Evolutionary conservation across 1,140 invertebrate species (phyloP), one percentile per base, ranked within the genome.

Genomic region (Calephelis virginiensis): DNA sequence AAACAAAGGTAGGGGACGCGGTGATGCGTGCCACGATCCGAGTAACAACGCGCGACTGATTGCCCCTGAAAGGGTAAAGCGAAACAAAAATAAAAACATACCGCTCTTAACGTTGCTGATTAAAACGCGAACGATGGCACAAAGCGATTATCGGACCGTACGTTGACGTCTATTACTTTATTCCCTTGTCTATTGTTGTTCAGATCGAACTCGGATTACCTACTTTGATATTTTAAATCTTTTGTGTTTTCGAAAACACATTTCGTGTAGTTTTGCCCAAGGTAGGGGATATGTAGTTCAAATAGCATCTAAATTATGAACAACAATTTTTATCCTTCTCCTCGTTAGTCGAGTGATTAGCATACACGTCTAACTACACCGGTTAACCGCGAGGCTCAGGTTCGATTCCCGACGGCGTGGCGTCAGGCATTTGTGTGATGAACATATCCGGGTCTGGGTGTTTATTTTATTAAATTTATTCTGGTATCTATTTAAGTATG

Each of bases 91-190:
- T 80, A 76, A 80, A 81, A 80, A 75, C 62, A 70, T 45, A 50
- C 73, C 65, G 66, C 68, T 70, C 67, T 74, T 70, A 74, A 81
- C 75, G 76, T 75, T 82, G 78, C 82, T 89, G 85, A 86, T 89
- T 86, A 89, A 85, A 86, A 85, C 76, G 71, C 77, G 71, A 80
- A 72, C 75, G 69, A 77, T 75, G 69, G 76, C 69, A 89, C 84
- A 86, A 89, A 86, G 86, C 81, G 86, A 86, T 89, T 85, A 88
- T 81, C 82, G 82, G 85, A 84, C 80, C 85, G 82, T 84, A 73
- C 73, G 64, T 69, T 71, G 76, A 59, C 78, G 74, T 80, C 81
- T 83, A 82, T 82, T 83, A 80, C 78, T 77, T 83, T 75, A 78
- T 76, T 56, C 71, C 69, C 65, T 60, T 66, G 48, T 66, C 69